phyloP scores from a whole-genome alignment of 2,113 vertebrate species.

The Hippolais icterina region DNA sequence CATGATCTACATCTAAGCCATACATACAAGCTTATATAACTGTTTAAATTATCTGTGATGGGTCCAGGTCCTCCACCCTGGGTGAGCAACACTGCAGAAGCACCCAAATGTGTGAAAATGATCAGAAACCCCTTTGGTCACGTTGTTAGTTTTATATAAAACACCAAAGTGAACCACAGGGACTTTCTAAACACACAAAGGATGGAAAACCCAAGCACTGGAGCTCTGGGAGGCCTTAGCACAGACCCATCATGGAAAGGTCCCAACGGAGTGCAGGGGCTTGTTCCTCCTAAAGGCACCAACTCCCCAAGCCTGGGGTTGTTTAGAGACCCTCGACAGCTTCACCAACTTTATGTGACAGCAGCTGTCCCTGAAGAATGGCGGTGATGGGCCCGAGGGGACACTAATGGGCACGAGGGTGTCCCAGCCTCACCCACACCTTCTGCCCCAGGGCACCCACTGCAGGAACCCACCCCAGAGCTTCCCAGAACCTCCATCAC shows the following conservation, averaged over 20 bases:
- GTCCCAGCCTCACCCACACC: not conserved
- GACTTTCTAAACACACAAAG: not conserved
- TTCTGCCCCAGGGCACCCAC: not conserved
- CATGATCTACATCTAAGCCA: not conserved
- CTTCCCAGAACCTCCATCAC: not conserved
- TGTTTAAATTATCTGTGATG: not conserved
- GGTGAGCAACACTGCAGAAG: not conserved
- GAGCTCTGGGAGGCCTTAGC: not conserved
- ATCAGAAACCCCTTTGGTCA: accelerated
- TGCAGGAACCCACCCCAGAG: not conserved
- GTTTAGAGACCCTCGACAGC: not conserved
- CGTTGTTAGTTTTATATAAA: accelerated
- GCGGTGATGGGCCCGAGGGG: not conserved
- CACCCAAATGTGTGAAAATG: accelerated
- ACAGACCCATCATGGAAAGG: accelerated
- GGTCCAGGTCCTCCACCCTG: not conserved
- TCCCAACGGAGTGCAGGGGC: accelerated
- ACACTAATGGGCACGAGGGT: accelerated
- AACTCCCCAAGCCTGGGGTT: not conserved
- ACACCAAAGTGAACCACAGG: accelerated
- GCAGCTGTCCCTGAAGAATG: not conserved
- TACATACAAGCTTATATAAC: not conserved
- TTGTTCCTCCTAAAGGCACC: not conserved
- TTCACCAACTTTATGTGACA: accelerated
- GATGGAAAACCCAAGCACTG: accelerated